A percentile compares a stretch with the other conserved stretches of the same genome.
These are phyloP conservation scores for Catonia carolina DNA, from an alignment of 2,888 invertebrate genomes.

Conservation along the genomic window DNA sequence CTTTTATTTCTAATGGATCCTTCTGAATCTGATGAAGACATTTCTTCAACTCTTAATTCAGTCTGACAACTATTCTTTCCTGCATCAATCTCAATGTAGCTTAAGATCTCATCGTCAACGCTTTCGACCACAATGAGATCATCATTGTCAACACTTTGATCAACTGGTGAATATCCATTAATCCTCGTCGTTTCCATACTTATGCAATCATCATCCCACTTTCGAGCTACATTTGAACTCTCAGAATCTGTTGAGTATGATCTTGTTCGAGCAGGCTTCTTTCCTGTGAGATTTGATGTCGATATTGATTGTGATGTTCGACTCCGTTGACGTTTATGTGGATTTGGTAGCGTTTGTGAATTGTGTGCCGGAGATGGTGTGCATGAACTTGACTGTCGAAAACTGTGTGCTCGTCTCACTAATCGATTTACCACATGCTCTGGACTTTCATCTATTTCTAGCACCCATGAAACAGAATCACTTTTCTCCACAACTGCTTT, in stretches of 20 bases:
- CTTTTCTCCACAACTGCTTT: slow-evolving; percentile 79
- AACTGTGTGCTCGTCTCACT: slow-evolving; percentile 53
- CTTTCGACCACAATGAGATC: slow-evolving; percentile 33
- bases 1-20: slow-evolving; percentile 17
- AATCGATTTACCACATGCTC: slow-evolving; percentile 64
- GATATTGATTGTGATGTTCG: slow-evolving; percentile 18
- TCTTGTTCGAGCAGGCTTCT: slow-evolving; percentile 20
- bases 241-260: slow-evolving; percentile 23
- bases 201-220: slow-evolving; percentile 19
- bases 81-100: slow-evolving; percentile 29
- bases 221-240: slow-evolving; percentile 17
- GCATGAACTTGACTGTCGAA: slow-evolving; percentile 27
- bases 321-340: slow-evolving; percentile 24
- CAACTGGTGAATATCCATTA: slow-evolving; percentile 9
- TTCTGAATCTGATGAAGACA: slow-evolving; percentile 24
- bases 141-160: slow-evolving; percentile 27
- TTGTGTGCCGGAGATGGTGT: slow-evolving; percentile 26
- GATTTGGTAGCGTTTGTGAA: slow-evolving; percentile 21
- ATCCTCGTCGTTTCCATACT: not conserved
- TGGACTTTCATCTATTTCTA: slow-evolving; percentile 68
- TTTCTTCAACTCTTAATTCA: slow-evolving; percentile 23
- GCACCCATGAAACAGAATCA: slow-evolving; percentile 79
- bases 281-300: not conserved
- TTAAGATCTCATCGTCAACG: slow-evolving; percentile 29
- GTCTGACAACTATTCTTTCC: slow-evolving; percentile 30